Conservation (phyloP, 92 coral and sea anemone genomes). For the Palythoa grandiflora region DNA sequence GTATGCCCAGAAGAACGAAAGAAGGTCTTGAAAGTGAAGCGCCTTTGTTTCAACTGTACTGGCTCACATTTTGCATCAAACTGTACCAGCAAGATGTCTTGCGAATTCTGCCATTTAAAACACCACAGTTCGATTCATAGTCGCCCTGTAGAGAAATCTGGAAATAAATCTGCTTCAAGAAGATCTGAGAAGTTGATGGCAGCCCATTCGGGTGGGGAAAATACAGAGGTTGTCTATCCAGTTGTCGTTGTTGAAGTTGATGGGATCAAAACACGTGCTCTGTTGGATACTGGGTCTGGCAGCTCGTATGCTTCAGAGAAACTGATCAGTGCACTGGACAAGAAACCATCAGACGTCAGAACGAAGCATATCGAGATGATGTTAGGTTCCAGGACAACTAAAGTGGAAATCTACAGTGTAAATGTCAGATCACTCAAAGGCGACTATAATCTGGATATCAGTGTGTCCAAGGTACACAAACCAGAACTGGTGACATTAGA, state of each 20-base stretch:
- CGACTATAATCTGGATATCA: constrained; percentile 27
- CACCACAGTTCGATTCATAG: constrained; percentile 23
- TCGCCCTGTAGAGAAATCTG: neutral
- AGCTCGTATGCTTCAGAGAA: constrained; percentile 62
- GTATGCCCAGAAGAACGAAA: constrained; percentile 20
- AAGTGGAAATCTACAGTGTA: constrained; percentile 40
- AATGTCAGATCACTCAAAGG: constrained; percentile 35
- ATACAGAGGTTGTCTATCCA: constrained; percentile 19
- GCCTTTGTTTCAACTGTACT: constrained; percentile 25
- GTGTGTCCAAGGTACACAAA: constrained; percentile 60
- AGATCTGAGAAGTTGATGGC: neutral
- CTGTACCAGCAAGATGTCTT: constrained; percentile 21
- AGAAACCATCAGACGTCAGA: constrained; percentile 33
- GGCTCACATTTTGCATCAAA: constrained; percentile 34
- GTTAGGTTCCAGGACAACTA: constrained; percentile 54
- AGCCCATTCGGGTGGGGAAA: neutral
- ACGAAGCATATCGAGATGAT: constrained; percentile 62
- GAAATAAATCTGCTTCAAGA: neutral
- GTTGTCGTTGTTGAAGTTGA: constrained; percentile 23
- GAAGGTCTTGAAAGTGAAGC: constrained; percentile 26
- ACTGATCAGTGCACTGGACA: constrained; percentile 52
- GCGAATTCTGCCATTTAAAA: neutral
- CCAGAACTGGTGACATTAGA: constrained; percentile 50
- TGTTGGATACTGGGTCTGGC: constrained; percentile 68
- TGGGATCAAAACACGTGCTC: constrained; percentile 22